Percentiles rank a stretch among this genome's conserved stretches.
phyloP scores from a whole-genome alignment of 2,888 invertebrate genomes.

The Sarcophaga carnaria region DNA sequence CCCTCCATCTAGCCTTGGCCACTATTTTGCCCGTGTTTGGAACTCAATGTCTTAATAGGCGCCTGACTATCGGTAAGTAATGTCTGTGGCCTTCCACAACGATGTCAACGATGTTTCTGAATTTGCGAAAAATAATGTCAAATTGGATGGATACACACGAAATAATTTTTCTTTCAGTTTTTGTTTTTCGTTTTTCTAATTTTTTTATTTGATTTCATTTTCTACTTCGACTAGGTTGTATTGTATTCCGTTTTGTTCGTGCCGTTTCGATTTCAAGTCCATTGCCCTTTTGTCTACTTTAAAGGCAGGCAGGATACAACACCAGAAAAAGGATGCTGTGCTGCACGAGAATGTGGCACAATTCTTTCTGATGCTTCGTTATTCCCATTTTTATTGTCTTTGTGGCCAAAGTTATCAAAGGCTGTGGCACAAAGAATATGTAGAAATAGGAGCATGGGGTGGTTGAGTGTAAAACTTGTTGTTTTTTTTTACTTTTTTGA shows the following conservation, averaged over 20 bases:
- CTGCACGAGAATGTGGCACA: conserved; percentile 64
- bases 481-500: conserved; percentile 3
- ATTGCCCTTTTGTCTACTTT: conserved; percentile 60
- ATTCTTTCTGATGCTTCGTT: conserved; percentile 45
- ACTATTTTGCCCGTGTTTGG: no score
- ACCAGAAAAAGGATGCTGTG: conserved; percentile 55
- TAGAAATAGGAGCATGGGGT: background rate
- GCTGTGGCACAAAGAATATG: background rate
- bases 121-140: no score
- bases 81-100: no score
- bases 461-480: background rate
- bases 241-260: background rate
- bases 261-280: conserved; percentile 57
- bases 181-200: no score
- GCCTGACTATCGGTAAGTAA: no score
- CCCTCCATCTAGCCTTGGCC: no score
- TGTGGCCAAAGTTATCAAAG: conserved; percentile 49
- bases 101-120: no score
- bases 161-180: conserved; percentile 24
- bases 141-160: conserved; percentile 17
- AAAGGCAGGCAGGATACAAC: conserved; percentile 43
- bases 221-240: conserved; percentile 28
- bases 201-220: background rate
- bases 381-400: conserved; percentile 38
- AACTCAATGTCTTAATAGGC: no score